These are phyloP conservation scores for Aphelinus atriplicis DNA, from an alignment of 1,140 invertebrate genomes.

Conservation along the genomic window DNA sequence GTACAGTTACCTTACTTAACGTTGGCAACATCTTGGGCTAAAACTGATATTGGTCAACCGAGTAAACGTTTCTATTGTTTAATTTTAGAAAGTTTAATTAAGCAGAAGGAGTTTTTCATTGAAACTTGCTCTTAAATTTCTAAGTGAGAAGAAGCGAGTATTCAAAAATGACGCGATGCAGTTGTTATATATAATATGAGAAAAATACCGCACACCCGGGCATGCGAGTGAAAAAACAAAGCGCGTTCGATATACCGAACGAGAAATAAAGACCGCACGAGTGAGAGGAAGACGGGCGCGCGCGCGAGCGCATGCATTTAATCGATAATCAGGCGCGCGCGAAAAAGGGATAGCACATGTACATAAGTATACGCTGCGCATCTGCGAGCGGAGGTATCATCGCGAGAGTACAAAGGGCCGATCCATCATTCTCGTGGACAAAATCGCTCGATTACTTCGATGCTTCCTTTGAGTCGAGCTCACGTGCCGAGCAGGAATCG, in stretches of 20 bases:
- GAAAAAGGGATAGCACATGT: slow-evolving; percentile 42
- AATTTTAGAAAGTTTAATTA: too few species aligned
- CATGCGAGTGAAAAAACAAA: slow-evolving; percentile 12
- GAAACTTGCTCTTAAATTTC: too few species aligned
- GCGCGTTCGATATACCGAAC: not conserved
- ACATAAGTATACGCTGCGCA: slow-evolving; percentile 43
- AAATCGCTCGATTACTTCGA: too few species aligned
- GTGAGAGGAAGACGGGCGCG: slow-evolving; percentile 31
- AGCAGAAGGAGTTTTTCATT: too few species aligned
- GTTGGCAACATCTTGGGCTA: too few species aligned
- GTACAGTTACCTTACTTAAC: too few species aligned
- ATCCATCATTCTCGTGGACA: slow-evolving; percentile 55
- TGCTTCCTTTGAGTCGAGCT: too few species aligned
- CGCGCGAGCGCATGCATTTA: slow-evolving; percentile 46
- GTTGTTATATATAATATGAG: not conserved
- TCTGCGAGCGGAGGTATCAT: slow-evolving; percentile 56
- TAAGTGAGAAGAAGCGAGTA: too few species aligned
- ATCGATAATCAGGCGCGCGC: slow-evolving; percentile 54
- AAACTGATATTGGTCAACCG: too few species aligned
- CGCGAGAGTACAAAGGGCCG: slow-evolving; percentile 54
- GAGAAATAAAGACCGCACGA: slow-evolving; percentile 20
- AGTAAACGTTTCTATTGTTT: too few species aligned
- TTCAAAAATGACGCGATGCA: too few species aligned
- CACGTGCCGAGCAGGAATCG: too few species aligned
- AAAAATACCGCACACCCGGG: not conserved